Evolutionary conservation across 2,797 vertebrate species (phyloP).

Genomic region (Columba guinea): DNA sequence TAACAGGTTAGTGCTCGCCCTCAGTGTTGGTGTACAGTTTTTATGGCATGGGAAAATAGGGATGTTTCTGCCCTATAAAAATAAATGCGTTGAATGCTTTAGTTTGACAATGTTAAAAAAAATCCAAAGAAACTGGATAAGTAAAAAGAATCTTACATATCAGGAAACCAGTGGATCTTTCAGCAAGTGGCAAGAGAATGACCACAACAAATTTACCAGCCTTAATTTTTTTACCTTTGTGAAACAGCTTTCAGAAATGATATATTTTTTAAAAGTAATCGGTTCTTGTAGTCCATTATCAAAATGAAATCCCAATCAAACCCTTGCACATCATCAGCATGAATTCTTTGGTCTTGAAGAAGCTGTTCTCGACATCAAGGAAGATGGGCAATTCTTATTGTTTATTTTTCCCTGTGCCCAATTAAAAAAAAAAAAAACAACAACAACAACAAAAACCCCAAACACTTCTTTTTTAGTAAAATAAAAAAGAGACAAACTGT

Average conservation of each 20-base stretch:
- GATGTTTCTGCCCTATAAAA: constrained; percentile 85
- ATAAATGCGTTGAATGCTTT: constrained; percentile 84
- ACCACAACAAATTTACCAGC: constrained; percentile 11
- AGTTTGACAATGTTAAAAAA: constrained; percentile 73
- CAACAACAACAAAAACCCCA: not conserved
- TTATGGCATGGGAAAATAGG: constrained; percentile 85
- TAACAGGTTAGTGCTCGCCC: constrained; percentile 84
- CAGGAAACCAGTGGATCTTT: constrained; percentile 63
- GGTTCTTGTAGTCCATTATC: not conserved
- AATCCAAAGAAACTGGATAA: constrained; percentile 70
- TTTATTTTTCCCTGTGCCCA: not conserved
- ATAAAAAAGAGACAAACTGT: not conserved
- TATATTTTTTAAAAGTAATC: not conserved
- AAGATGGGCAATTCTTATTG: not conserved
- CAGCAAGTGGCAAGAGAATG: constrained; percentile 40
- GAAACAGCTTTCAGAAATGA: constrained; percentile 76
- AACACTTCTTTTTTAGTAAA: not conserved
- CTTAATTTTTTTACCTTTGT: constrained; percentile 76
- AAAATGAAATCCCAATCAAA: constrained; percentile 16
- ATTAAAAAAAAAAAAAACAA: not conserved
- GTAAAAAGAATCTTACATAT: constrained; percentile 62
- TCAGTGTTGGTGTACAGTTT: constrained; percentile 86
- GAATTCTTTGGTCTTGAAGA: constrained; percentile 23
- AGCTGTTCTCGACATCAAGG: not conserved
- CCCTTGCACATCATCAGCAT: not conserved